These are phyloP conservation scores for Ooceraea biroi DNA, from an alignment of 1,140 invertebrate species.

Conservation along the genomic window DNA sequence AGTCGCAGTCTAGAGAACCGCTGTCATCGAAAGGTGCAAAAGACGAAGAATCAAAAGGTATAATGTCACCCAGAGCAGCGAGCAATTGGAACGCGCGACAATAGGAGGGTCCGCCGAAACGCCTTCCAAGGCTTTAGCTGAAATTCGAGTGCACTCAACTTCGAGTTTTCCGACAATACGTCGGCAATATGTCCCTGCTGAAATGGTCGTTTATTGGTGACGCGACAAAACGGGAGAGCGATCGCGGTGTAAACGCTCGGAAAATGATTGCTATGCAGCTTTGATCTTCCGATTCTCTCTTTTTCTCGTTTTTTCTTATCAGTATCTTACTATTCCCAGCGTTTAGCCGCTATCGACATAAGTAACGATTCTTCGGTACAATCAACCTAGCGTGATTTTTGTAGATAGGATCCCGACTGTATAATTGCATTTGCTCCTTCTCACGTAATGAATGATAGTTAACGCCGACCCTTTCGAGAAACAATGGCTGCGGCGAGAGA, in stretches of 20 bases:
- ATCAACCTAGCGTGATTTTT: no score
- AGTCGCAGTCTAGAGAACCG: no score
- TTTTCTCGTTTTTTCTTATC: no score
- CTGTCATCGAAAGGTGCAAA: slow-evolving; percentile 61
- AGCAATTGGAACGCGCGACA: slow-evolving; percentile 76
- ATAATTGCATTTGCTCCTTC: not conserved
- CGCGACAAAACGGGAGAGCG: slow-evolving; percentile 43
- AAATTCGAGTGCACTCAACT: slow-evolving; percentile 84
- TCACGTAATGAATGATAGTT: slow-evolving; percentile 8
- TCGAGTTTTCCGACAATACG: slow-evolving; percentile 81
- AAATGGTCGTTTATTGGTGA: slow-evolving; percentile 82
- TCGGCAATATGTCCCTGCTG: slow-evolving; percentile 80
- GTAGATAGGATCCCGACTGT: not conserved
- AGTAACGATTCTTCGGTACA: no score
- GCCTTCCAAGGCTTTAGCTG: slow-evolving; percentile 76
- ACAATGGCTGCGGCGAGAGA: slow-evolving; percentile 66
- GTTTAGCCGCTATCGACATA: no score
- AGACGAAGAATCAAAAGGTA: slow-evolving; percentile 72
- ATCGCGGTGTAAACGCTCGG: slow-evolving; percentile 45
- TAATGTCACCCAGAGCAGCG: slow-evolving; percentile 71
- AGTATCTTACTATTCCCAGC: no score
- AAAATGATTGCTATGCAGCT: slow-evolving; percentile 59
- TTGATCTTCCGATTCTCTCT: slow-evolving; percentile 11
- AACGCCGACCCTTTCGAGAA: slow-evolving; percentile 24
- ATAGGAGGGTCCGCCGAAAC: slow-evolving; percentile 76